A percentile compares a stretch with the other conserved stretches of the same genome.
These are phyloP conservation scores for Druceiella hillmani DNA, from an alignment of 2,888 invertebrate species.

Conservation along the genomic window DNA sequence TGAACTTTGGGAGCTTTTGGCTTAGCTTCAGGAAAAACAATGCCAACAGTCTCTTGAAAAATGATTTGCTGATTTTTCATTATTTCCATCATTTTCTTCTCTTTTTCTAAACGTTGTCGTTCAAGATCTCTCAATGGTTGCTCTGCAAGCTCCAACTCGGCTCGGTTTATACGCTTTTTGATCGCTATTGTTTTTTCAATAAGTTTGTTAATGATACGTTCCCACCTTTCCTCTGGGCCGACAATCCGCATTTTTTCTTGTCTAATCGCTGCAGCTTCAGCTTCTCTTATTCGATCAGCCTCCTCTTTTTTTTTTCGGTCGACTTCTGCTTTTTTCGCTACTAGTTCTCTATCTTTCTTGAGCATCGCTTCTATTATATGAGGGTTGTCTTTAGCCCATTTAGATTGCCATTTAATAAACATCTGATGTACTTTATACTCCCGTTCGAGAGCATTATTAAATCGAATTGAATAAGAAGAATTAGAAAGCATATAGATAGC, in stretches of 20 bases:
- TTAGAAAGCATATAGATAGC: conserved; percentile 45
- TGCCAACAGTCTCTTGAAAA: conserved; percentile 60
- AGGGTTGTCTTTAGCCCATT: conserved; percentile 48
- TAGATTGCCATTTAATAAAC: conserved; percentile 56
- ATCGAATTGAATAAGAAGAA: conserved; percentile 36
- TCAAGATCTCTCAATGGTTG: conserved; percentile 56
- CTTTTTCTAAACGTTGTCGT: conserved; percentile 52
- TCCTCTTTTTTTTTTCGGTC: conserved; percentile 36
- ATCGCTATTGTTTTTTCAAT: conserved; percentile 58
- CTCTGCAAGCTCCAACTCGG: conserved; percentile 54
- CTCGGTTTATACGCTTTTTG: conserved; percentile 57
- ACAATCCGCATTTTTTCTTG: conserved; percentile 36
- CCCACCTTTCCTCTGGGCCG: conserved; percentile 53
- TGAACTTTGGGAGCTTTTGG: conserved; percentile 39
- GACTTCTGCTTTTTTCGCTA: conserved; percentile 42
- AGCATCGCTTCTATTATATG: conserved; percentile 38
- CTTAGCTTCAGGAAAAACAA: conserved; percentile 56
- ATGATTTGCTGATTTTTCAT: conserved; percentile 55
- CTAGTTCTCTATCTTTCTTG: conserved; percentile 38
- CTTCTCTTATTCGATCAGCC: conserved; percentile 44
- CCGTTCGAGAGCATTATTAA: conserved; percentile 44
- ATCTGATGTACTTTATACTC: conserved; percentile 49
- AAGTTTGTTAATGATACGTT: conserved; percentile 57
- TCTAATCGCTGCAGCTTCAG: conserved; percentile 46
- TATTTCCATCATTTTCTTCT: conserved; percentile 50